phyloP scores from a whole-genome alignment of 1,140 invertebrate species.

The Lepidurus apus region DNA sequence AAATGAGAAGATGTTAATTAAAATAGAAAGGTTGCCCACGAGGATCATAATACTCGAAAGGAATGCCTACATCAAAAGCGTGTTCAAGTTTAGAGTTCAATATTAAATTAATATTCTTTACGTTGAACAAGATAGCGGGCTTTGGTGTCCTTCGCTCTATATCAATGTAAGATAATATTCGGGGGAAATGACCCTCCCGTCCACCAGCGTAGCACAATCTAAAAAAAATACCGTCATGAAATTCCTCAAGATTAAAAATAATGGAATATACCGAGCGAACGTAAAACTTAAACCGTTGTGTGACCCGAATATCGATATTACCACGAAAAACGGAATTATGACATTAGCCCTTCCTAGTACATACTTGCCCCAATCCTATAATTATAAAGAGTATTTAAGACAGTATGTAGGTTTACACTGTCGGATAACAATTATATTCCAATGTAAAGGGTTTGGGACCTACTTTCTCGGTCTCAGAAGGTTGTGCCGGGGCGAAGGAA shows the following conservation, averaged over 20 bases:
- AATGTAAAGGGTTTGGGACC: too few species aligned
- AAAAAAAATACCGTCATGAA: neutral
- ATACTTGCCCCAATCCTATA: slow-evolving; percentile 55
- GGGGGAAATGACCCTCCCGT: slow-evolving; percentile 27
- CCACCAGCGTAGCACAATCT: slow-evolving; percentile 51
- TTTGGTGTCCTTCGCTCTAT: too few species aligned
- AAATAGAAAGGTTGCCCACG: slow-evolving; percentile 46
- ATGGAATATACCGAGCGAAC: slow-evolving; percentile 53
- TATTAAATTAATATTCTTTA: too few species aligned
- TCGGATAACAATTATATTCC: too few species aligned
- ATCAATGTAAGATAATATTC: too few species aligned
- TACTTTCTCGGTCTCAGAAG: too few species aligned
- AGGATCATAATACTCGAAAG: slow-evolving; percentile 39
- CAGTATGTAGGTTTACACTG: too few species aligned
- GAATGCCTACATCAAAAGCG: too few species aligned
- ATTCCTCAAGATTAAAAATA: neutral
- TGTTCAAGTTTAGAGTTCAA: too few species aligned
- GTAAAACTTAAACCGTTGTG: slow-evolving; percentile 68
- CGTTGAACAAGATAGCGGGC: too few species aligned
- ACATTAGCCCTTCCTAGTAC: slow-evolving; percentile 56
- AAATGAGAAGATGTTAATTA: slow-evolving; percentile 54
- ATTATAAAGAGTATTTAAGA: too few species aligned
- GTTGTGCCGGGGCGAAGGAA: too few species aligned
- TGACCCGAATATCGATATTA: slow-evolving; percentile 67
- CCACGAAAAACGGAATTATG: slow-evolving; percentile 64